Evolutionary conservation across 1,140 invertebrate species (phyloP), one percentile per base, ranked within the genome.

Genomic region (Cydia strobilella): DNA sequence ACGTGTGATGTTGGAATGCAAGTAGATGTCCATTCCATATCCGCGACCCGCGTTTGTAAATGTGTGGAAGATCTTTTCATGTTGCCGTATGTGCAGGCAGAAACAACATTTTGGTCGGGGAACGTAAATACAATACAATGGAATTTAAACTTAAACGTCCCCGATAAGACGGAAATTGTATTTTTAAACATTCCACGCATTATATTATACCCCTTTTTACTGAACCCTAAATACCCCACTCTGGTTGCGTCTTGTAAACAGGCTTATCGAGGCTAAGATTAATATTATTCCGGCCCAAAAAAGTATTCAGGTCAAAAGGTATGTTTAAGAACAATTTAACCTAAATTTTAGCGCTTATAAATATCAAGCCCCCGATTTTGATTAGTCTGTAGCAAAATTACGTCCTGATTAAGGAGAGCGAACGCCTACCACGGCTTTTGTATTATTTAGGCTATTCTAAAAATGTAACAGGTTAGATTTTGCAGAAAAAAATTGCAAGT

Each of bases 271-370:
- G 27, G 12, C n/a, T 13, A 27, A n/a, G 48, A 51, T 51, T 51
- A 18, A 51, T 45, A 35, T 35, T 66, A 66, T 35, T 27, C 63
- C 35, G 27, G 54, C 25, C 42, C 20, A 74, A 75, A 82, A 80
- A 81, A 42, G 79, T 59, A 78, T 76, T 59, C 18, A 77, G 77
- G 73, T 75, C 77, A 75, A 76, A 73, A 69, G 74, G 75, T 74
- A 81, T 74, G 78, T 78, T 78, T 74, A 79, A 80, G 77, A 84
- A 78, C 79, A 80, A 83, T 79, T 81, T 83, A 82, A 86, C 81
- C 84, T 78, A 79, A 75, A 81, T 82, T 79, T 78, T 31, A 31
- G 20, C 71, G 45, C 59, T 73, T 72, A 81, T 81, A 81, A 80
- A 81, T 79, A 79, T 76, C 63, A 79, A 75, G 31, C 12, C 63